phyloP scores from a whole-genome alignment of 2,888 invertebrate genomes.

The Palloptera scutellata region DNA sequence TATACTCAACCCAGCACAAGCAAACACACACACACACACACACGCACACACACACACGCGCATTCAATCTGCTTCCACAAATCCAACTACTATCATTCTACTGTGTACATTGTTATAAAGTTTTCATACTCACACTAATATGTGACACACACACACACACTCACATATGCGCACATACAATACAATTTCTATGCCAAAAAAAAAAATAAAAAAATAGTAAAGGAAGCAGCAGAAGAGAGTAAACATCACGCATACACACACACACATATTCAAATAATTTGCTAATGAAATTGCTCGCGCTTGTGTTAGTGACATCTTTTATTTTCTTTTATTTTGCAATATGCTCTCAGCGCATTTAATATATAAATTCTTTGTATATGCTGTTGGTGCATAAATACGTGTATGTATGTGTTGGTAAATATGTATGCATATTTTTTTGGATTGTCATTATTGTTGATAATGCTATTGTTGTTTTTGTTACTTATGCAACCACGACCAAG shows the following conservation, averaged over 20 bases:
- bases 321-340: background rate
- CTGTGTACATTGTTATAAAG: too few relatives aligned
- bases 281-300: background rate
- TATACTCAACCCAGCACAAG: conserved; percentile 1
- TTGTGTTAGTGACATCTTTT: background rate
- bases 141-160: too few relatives aligned
- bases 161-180: background rate
- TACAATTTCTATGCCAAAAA: background rate
- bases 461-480: too few relatives aligned
- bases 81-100: too few relatives aligned
- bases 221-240: background rate
- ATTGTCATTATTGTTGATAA: too few relatives aligned
- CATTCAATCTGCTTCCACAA: too few relatives aligned
- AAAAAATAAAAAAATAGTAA: background rate
- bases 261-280: background rate
- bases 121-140: too few relatives aligned
- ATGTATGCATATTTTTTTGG: background rate
- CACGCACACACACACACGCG: background rate
- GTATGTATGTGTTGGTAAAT: too few relatives aligned
- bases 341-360: background rate
- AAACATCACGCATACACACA: too few relatives aligned
- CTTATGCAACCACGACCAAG: too few relatives aligned
- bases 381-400: too few relatives aligned
- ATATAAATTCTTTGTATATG: background rate
- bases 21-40: conserved; percentile 10